Evolutionary conservation across 2,888 invertebrate genomes (phyloP), one percentile per base, ranked within the genome.

Genomic region (Theretra japonica): DNA sequence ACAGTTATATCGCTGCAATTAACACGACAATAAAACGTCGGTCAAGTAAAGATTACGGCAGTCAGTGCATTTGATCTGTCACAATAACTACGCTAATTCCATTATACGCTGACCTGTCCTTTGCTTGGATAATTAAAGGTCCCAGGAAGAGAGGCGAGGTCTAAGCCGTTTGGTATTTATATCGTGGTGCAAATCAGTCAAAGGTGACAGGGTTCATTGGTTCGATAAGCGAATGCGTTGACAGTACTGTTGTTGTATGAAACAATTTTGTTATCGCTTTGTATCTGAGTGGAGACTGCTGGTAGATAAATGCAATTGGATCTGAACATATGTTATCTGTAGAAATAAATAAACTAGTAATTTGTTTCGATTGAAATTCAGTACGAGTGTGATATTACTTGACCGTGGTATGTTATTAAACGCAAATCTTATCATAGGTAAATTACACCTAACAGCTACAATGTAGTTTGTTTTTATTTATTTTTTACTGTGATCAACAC

Each of bases 161-260:
- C 88, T 80, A 71, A 28, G 70, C 76, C 77, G 69, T 74, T 65
- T 87, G 86, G 90, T 77, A 25, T 62, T 73, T 60, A 73, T 85
- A 90, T 88, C 88, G 75, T 74, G 85, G 83, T 86, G 88, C 90
- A 88, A 90, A 92, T 92, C 91, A 90, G 88, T 88, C 87, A 89
- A 80, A 90, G 92, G 89, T 89, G 85, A 75, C 77, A 72, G 73
- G 83, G 90, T 90, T 91, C 89, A 88, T 77, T 75, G 82, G 83
- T 80, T 79, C 78, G 82, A 84, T 80, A 77, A 73, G 88, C 87
- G 75, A 78, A 83, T 84, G 80, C 84, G 86, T 88, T 87, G 88
- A 89, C 90, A 90, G 87, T 82, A 84, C 78, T 81, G 82, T 80
- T 85, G 80, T 85, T 84, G 82, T 86, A 81, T 83, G 77, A 82